Evolutionary conservation across 2,797 vertebrate genomes (phyloP).

Genomic region (Merluccius polli): DNA sequence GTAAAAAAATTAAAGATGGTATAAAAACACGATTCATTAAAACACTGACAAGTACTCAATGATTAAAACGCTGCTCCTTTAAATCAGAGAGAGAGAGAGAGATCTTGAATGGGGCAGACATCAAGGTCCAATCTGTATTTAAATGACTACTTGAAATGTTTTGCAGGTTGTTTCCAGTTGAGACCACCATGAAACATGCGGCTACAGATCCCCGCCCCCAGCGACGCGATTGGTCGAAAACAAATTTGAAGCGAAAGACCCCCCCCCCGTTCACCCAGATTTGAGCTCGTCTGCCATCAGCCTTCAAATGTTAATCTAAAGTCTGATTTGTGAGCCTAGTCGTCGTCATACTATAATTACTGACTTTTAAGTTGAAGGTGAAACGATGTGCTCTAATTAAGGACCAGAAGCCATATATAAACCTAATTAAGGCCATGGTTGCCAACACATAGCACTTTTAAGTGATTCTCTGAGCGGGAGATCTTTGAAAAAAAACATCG

Average conservation of each 20-base stretch:
- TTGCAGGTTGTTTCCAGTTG: neutral
- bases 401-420: neutral
- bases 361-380: neutral
- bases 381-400: neutral
- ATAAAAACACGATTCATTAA: slow-evolving; percentile 51
- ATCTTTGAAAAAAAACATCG: too few relatives aligned
- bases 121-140: neutral
- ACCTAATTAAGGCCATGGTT: neutral
- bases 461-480: neutral
- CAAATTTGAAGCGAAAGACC: too few relatives aligned
- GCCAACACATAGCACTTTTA: neutral
- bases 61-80: slow-evolving; percentile 39
- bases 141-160: neutral
- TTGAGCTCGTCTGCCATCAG: too few relatives aligned
- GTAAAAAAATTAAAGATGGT: slow-evolving; percentile 41
- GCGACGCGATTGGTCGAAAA: too few relatives aligned
- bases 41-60: slow-evolving; percentile 46
- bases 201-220: too few relatives aligned
- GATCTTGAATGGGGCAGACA: neutral
- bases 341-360: neutral
- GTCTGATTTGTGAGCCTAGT: too few relatives aligned
- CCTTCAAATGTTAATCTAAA: too few relatives aligned
- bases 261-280: too few relatives aligned
- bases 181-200: too few relatives aligned
- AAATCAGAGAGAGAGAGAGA: too few relatives aligned